Evolutionary conservation across 2,113 vertebrate genomes (phyloP).

Genomic region (Vombatus ursinus): DNA sequence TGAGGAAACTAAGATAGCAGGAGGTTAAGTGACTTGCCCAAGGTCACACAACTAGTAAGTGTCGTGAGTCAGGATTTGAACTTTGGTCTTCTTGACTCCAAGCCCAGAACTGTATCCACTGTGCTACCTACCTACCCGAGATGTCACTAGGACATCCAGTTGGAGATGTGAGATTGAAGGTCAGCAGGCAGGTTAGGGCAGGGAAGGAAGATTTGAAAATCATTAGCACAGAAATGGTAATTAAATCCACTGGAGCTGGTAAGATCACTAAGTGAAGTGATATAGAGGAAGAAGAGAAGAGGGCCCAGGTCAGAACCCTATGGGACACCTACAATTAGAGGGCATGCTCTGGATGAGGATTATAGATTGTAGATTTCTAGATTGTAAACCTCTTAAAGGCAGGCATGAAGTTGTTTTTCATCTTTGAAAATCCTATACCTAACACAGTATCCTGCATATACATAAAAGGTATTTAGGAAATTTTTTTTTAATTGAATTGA

Average conservation of each 20-base stretch:
- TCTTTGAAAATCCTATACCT: neutral
- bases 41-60: neutral
- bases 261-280: neutral
- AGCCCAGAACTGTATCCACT: neutral
- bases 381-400: neutral
- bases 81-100: neutral
- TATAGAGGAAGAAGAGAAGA: neutral
- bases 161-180: neutral
- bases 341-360: neutral
- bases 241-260: neutral
- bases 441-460: neutral
- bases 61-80: neutral
- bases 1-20: neutral
- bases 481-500: neutral
- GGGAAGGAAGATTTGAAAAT: neutral
- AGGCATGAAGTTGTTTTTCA: neutral
- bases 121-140: neutral
- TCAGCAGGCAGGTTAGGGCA: neutral
- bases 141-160: neutral
- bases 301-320: neutral
- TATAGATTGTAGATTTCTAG: neutral
- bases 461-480: neutral
- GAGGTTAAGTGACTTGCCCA: neutral
- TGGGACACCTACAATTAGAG: neutral
- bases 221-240: neutral